Evolutionary conservation across 2,113 vertebrate species (phyloP).

Genomic region (Psittacus erithacus): DNA sequence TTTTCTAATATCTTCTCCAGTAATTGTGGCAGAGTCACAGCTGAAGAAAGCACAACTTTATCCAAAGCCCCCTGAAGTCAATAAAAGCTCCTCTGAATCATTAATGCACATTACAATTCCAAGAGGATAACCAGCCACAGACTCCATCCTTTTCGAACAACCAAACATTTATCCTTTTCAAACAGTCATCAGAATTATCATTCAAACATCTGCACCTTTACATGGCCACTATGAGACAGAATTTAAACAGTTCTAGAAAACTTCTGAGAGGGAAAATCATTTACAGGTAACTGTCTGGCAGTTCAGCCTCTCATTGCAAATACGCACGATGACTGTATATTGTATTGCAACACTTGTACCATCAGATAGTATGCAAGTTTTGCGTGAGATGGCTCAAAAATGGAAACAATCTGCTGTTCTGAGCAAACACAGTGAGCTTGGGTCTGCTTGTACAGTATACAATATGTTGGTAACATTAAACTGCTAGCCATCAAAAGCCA

Average conservation of each 20-base stretch:
- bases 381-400: slow-evolving; percentile 71
- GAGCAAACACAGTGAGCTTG: slow-evolving; percentile 60
- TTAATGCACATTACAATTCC: not conserved
- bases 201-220: not conserved
- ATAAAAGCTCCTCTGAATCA: not conserved
- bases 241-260: not conserved
- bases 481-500: slow-evolving; percentile 61
- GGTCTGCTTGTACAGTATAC: slow-evolving; percentile 39
- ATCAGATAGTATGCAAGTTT: slow-evolving; percentile 28
- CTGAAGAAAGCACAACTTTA: not conserved
- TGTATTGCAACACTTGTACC: slow-evolving; percentile 76
- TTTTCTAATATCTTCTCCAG: not conserved
- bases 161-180: not conserved
- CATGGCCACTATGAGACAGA: not conserved
- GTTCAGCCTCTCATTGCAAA: slow-evolving; percentile 1
- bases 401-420: slow-evolving; percentile 46
- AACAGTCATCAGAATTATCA: not conserved
- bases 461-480: slow-evolving; percentile 19
- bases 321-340: slow-evolving; percentile 1
- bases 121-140: not conserved
- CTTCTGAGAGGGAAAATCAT: not conserved
- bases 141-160: not conserved
- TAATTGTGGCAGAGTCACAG: not conserved
- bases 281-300: not conserved
- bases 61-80: not conserved